A percentile compares a stretch with the other conserved stretches of the same genome.
These are phyloP conservation scores for Channa argus DNA, from an alignment of 2,113 vertebrate genomes.

Conservation along the genomic window DNA sequence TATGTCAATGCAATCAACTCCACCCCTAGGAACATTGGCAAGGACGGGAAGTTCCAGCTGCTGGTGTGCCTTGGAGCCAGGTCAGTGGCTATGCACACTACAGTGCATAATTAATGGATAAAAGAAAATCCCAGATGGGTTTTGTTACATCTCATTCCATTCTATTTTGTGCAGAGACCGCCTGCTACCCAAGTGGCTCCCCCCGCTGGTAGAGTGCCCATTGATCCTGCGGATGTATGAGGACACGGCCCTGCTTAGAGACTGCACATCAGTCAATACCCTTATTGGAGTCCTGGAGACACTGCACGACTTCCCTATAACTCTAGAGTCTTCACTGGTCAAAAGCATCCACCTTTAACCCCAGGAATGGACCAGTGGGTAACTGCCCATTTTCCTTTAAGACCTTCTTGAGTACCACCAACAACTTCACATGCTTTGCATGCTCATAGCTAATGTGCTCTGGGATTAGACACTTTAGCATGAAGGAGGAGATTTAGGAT, in stretches of 20 bases:
- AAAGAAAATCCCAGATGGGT: background rate
- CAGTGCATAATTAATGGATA: background rate
- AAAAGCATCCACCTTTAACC: constrained; percentile 92
- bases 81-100: constrained; percentile 65
- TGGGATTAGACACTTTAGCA: background rate
- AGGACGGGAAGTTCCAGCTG: constrained; percentile 96
- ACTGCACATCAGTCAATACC: constrained; percentile 87
- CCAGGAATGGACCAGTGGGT: too few species aligned
- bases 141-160: background rate
- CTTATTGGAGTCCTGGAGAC: constrained; percentile 90
- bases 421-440: background rate
- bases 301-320: constrained; percentile 90
- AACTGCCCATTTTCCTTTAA: background rate
- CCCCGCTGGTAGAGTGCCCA: constrained; percentile 89
- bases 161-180: constrained; percentile 84
- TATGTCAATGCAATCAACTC: constrained; percentile 91
- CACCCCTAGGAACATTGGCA: constrained; percentile 91
- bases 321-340: constrained; percentile 92
- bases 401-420: background rate
- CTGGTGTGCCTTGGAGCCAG: constrained; percentile 92
- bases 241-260: constrained; percentile 90
- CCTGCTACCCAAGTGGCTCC: constrained; percentile 91
- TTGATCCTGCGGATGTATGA: constrained; percentile 91
- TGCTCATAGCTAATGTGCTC: background rate
- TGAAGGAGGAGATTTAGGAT: background rate